phyloP scores from a whole-genome alignment of 2,888 invertebrate genomes.

The Acrobeloides nanus region DNA sequence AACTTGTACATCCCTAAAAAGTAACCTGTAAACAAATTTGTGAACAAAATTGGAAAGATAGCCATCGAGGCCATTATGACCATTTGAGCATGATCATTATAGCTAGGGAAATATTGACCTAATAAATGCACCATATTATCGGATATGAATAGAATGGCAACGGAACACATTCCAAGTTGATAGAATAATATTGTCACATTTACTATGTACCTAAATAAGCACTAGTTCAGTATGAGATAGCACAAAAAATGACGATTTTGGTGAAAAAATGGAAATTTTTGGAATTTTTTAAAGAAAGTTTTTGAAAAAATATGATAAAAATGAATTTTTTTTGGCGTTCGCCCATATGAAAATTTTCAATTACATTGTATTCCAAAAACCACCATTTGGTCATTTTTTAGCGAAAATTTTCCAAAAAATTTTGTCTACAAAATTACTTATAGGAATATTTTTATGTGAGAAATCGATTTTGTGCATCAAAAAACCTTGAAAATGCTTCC shows the following conservation, averaged over 20 bases:
- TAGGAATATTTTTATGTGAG: no score
- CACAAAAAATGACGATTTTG: slow-evolving; percentile 11
- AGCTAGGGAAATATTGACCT: slow-evolving; percentile 37
- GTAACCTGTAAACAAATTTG: slow-evolving; percentile 47
- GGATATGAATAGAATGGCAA: slow-evolving; percentile 52
- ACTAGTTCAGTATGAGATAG: no score
- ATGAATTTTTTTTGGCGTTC: no score
- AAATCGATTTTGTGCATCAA: no score
- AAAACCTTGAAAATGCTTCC: no score
- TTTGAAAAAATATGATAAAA: no score
- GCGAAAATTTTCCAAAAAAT: no score
- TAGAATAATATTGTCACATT: slow-evolving; percentile 53
- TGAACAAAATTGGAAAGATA: slow-evolving; percentile 41
- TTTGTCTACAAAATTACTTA: no score
- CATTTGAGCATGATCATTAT: slow-evolving; percentile 36
- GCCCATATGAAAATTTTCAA: no score
- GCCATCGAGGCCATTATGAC: slow-evolving; percentile 47
- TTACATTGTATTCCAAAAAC: no score
- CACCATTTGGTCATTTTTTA: no score
- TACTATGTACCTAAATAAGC: slow-evolving; percentile 52
- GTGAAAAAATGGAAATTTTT: not conserved
- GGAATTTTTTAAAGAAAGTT: not conserved
- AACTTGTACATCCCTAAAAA: not conserved
- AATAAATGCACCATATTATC: slow-evolving; percentile 47
- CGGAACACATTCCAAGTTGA: slow-evolving; percentile 53